phyloP scores from a whole-genome alignment of 2,888 invertebrate genomes.

The Pomacea canaliculata region DNA sequence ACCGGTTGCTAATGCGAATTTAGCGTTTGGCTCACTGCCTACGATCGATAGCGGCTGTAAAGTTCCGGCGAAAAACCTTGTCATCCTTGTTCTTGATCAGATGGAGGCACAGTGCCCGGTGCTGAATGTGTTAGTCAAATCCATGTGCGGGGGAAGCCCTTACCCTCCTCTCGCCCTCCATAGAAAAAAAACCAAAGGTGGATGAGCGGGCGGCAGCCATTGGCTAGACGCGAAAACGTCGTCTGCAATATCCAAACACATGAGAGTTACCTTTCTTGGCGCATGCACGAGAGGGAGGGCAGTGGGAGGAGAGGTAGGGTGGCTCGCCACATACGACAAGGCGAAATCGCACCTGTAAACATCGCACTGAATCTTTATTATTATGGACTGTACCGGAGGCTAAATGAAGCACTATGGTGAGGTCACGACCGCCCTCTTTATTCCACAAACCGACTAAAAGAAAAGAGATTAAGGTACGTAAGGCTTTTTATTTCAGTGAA shows the following conservation, averaged over 20 bases:
- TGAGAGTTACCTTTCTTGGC: not conserved
- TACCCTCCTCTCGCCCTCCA: no score
- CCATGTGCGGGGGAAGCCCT: no score
- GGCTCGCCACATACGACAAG: not conserved
- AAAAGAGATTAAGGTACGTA: constrained; percentile 16
- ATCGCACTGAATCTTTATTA: not conserved
- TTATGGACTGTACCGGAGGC: constrained; percentile 14
- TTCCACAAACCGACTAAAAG: constrained; percentile 6
- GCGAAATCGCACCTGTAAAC: constrained; percentile 21
- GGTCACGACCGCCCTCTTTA: constrained; percentile 15
- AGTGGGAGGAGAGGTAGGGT: constrained; percentile 1
- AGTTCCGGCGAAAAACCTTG: not conserved
- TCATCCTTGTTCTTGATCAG: no score
- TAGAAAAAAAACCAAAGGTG: no score
- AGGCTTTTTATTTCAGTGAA: no score
- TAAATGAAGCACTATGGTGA: constrained; percentile 17
- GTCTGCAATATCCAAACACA: constrained; percentile 5
- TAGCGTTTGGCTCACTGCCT: not conserved
- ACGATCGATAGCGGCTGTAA: not conserved
- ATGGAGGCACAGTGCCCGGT: no score
- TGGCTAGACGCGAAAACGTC: not conserved
- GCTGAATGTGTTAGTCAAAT: no score
- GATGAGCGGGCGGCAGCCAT: no score
- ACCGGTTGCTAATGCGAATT: constrained; percentile 5
- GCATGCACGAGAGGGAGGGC: no score